These are phyloP conservation scores for Pelosia muscerda DNA, from an alignment of 2,888 invertebrate species.

Conservation along the genomic window DNA sequence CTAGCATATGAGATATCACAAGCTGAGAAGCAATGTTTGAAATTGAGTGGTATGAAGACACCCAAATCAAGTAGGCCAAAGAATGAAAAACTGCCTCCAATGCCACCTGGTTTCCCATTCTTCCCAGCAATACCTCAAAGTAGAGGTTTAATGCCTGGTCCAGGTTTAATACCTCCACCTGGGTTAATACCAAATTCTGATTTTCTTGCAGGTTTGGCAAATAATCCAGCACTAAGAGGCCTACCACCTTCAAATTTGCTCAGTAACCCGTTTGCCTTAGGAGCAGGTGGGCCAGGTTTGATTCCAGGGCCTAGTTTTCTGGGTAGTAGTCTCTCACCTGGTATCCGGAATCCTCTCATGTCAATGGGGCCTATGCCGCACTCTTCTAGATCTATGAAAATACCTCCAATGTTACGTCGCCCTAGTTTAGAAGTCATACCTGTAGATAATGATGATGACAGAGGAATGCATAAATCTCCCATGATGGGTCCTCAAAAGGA, in stretches of 20 bases:
- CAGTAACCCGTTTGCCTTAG: slow-evolving; percentile 84
- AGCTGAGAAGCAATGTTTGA: slow-evolving; percentile 74
- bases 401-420: slow-evolving; percentile 87
- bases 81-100: slow-evolving; percentile 76
- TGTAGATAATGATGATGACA: slow-evolving; percentile 82
- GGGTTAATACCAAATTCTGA: slow-evolving; percentile 83
- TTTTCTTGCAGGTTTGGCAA: slow-evolving; percentile 76
- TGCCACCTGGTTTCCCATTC: slow-evolving; percentile 81
- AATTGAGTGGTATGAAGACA: slow-evolving; percentile 68
- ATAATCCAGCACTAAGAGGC: slow-evolving; percentile 81
- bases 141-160: slow-evolving; percentile 86
- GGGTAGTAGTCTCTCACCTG: slow-evolving; percentile 67
- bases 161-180: slow-evolving; percentile 79
- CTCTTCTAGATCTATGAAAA: slow-evolving; percentile 87
- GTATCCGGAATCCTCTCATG: slow-evolving; percentile 84
- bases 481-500: slow-evolving; percentile 74
- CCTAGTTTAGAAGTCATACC: slow-evolving; percentile 86
- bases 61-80: slow-evolving; percentile 77
- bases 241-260: slow-evolving; percentile 75
- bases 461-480: slow-evolving; percentile 72
- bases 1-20: slow-evolving; percentile 77
- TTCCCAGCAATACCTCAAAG: slow-evolving; percentile 81
- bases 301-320: slow-evolving; percentile 86
- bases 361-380: slow-evolving; percentile 82
- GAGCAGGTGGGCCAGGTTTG: slow-evolving; percentile 87